These are phyloP conservation scores for Stegophylla sp. DNA, from an alignment of 2,888 invertebrate genomes.

Conservation along the genomic window DNA sequence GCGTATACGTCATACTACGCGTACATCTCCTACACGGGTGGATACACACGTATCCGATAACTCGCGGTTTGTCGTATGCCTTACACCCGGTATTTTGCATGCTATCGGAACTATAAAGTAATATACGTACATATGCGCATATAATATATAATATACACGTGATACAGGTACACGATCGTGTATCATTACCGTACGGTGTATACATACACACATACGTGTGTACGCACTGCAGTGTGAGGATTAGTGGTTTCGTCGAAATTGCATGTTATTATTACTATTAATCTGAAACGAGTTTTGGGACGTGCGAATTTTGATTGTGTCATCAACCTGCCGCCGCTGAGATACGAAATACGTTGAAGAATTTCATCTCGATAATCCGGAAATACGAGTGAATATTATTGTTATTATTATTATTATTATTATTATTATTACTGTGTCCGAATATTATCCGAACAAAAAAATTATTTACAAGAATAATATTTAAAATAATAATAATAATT, in stretches of 20 bases:
- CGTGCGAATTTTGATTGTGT: constrained; percentile 2
- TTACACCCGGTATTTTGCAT: background rate
- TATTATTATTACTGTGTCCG: background rate
- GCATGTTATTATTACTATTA: constrained; percentile 24
- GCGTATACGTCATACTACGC: too few relatives aligned
- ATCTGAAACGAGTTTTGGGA: constrained; percentile 27
- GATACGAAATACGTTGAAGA: constrained; percentile 5
- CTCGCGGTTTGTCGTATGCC: too few relatives aligned
- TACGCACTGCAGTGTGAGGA: background rate
- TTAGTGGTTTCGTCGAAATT: background rate
- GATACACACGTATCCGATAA: too few relatives aligned
- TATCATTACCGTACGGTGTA: constrained; percentile 5
- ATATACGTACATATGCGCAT: too few relatives aligned
- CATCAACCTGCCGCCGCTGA: constrained; percentile 1
- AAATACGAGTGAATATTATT: background rate
- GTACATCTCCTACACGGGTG: too few relatives aligned
- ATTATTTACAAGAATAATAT: too few relatives aligned
- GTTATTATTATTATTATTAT: background rate
- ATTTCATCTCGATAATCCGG: constrained; percentile 23
- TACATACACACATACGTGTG: background rate
- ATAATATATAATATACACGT: background rate
- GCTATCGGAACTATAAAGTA: background rate
- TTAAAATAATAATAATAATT: too few relatives aligned
- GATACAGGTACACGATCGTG: background rate
- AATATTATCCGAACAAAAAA: too few relatives aligned